Base-by-base conservation (phyloP, 2,113 vertebrate species). In the Xiphophorus maculatus region DNA sequence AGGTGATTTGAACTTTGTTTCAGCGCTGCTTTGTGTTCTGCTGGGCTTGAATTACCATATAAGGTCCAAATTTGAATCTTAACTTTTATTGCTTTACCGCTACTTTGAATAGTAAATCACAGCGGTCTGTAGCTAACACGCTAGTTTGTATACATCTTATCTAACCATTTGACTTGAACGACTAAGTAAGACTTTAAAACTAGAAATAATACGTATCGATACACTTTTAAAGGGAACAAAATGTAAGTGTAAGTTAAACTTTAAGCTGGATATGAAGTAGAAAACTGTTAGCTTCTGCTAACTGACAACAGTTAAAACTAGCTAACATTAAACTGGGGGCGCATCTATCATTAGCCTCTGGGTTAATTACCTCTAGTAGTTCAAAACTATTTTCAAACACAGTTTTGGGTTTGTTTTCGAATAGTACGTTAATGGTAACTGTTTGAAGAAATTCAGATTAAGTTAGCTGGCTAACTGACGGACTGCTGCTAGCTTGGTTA, bases 1-100 rank as follows among this genome's bases (percentile, higher is more conserved):
- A 93, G 93, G 94, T 93, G 92, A 74, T 61, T 6, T 0, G 1
- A 0, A 0, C 32, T 60, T 29, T 27, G 25, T 33, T 0, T 61
- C 15, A 0, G 25, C 7, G 25, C 19, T 58, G 17, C 17, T 58
- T n/a, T 58, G 51, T 58, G 22, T n/a, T 58, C 51, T 9, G 51
- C 9, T n/a, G 25, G 51, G 6, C 22, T 58, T 3, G 2, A 58
- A n/a, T 9, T n/a, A 25, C 51, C 3, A 58, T 58, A 25, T n/a
- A 25, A 25, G 7, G 2, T 58, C 19, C 17, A 58, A n/a, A 58
- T 58, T 25, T 9, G 25, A 58, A 58, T 22, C 51, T 8, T 25
- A 58, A 37, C 3, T 69, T 63, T 42, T 6, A 6, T 4, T 42
- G 15, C 58, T 27, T 19, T 2, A 22, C 4, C 7, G 19, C 22